Conservation (phyloP, 23 tunicate species). For the Styela clava region DNA sequence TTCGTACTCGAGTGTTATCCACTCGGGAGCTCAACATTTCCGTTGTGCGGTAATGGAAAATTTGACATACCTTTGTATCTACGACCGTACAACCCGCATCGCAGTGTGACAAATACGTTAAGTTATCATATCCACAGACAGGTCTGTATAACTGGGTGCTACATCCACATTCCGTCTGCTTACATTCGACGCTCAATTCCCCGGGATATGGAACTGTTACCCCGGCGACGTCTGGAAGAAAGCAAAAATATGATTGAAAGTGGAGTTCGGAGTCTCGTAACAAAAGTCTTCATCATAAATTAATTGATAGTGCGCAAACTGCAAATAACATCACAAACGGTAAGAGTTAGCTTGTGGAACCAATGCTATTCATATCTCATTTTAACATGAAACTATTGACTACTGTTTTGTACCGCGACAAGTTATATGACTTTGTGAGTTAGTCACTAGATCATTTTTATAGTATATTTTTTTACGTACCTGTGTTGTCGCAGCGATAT, state of each 20-base stretch:
- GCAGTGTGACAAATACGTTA: constrained; percentile 21
- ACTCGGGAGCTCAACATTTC: too few species aligned
- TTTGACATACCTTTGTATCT: background rate
- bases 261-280: too few species aligned
- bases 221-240: constrained; percentile 26
- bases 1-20: too few species aligned
- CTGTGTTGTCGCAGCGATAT: constrained; percentile 3
- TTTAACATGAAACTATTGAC: too few species aligned
- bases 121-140: constrained; percentile 7
- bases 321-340: too few species aligned
- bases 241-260: background rate
- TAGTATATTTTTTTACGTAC: background rate
- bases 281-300: too few species aligned
- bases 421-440: too few species aligned
- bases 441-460: too few species aligned
- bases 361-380: background rate
- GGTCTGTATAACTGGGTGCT: constrained; percentile 2
- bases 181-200: background rate
- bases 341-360: background rate
- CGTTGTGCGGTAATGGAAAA: too few species aligned
- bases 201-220: background rate
- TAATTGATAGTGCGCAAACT: too few species aligned
- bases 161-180: constrained; percentile 8
- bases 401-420: too few species aligned
- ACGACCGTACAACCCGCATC: background rate